Evolutionary conservation across 2,888 invertebrate genomes (phyloP).

Genomic region (Sminthurides aquaticus): DNA sequence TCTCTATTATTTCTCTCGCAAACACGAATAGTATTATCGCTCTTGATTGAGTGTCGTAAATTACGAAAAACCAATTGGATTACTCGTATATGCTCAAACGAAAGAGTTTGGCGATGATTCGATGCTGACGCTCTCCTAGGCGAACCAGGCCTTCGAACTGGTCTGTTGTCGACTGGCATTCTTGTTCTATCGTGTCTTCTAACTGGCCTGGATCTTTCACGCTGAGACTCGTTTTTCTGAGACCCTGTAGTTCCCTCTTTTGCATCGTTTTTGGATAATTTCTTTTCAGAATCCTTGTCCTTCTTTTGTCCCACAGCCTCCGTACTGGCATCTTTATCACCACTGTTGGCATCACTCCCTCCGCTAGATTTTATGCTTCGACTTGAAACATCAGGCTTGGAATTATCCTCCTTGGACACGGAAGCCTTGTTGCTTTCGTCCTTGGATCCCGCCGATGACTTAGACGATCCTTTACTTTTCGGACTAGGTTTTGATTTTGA

Average conservation of each 20-base stretch:
- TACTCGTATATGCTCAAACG: slow-evolving; percentile 25
- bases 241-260: neutral
- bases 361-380: too few species aligned
- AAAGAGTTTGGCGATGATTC: slow-evolving; percentile 18
- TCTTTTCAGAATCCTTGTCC: slow-evolving; percentile 6
- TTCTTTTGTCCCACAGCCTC: neutral
- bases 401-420: neutral
- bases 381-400: slow-evolving; percentile 3
- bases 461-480: neutral
- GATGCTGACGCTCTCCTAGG: slow-evolving; percentile 10
- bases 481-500: neutral
- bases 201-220: neutral
- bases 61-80: slow-evolving; percentile 9
- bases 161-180: neutral
- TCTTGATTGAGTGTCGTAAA: too few species aligned
- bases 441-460: neutral
- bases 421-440: neutral
- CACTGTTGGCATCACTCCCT: neutral
- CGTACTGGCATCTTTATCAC: neutral
- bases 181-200: neutral
- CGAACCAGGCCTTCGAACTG: slow-evolving; percentile 12
- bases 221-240: neutral
- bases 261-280: slow-evolving; percentile 2
- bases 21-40: too few species aligned
- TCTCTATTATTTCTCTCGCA: too few species aligned